These are phyloP conservation scores for Drosophila ambigua DNA, from an alignment of 1,140 invertebrate species.

Conservation along the genomic window DNA sequence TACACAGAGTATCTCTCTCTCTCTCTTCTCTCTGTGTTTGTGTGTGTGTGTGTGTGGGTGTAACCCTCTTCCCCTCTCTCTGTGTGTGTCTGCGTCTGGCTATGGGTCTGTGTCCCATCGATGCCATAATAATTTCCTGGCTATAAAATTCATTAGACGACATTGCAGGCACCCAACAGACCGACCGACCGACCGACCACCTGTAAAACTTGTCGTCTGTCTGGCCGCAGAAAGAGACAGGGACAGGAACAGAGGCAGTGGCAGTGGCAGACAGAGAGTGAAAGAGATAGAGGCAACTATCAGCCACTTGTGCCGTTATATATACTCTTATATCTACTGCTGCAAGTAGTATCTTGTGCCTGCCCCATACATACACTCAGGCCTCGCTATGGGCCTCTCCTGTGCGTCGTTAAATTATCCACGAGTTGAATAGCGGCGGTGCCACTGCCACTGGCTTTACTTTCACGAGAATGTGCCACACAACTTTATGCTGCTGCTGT, in stretches of 20 bases:
- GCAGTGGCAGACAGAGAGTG: background rate
- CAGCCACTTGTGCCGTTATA: background rate
- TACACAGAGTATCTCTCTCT: slow-evolving; percentile 1
- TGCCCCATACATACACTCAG: too few species aligned
- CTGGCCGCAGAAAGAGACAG: background rate
- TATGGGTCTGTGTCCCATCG: slow-evolving; percentile 45
- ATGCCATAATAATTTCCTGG: slow-evolving; percentile 81
- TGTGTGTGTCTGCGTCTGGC: background rate
- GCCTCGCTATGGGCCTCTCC: too few species aligned
- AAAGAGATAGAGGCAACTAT: background rate
- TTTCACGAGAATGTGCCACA: too few species aligned
- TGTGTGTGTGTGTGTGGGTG: background rate
- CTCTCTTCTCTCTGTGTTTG: slow-evolving; percentile 5
- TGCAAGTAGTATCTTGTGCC: too few species aligned
- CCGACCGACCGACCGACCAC: slow-evolving; percentile 41
- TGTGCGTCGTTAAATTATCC: too few species aligned
- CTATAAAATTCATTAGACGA: slow-evolving; percentile 81
- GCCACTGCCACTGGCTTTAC: too few species aligned
- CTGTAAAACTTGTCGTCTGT: slow-evolving; percentile 55
- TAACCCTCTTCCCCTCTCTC: background rate
- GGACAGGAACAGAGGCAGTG: background rate
- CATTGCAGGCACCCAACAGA: slow-evolving; percentile 24
- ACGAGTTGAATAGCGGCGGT: too few species aligned
- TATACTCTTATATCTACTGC: background rate
- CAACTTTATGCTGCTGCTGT: too few species aligned